A percentile compares a stretch with the other conserved stretches of the same genome.
phyloP scores from a whole-genome alignment of 2,113 vertebrate genomes.

The Alosa alosa region DNA sequence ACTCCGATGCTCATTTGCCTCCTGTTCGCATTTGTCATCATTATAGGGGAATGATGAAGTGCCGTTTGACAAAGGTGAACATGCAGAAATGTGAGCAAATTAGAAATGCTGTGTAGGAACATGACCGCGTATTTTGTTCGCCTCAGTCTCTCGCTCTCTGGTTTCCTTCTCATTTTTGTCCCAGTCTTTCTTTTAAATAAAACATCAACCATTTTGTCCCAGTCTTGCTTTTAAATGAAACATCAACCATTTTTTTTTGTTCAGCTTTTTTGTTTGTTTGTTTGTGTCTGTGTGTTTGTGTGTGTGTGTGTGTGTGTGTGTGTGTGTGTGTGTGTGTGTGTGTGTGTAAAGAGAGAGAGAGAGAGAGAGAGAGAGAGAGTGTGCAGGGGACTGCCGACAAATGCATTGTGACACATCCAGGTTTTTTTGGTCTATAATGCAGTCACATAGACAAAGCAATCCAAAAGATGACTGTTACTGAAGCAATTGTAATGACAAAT shows the following conservation, averaged over 20 bases:
- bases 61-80: constrained; percentile 24
- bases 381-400: neutral
- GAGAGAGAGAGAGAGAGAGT: neutral
- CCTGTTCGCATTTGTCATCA: constrained; percentile 14
- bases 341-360: neutral
- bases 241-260: neutral
- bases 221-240: no score
- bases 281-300: no score
- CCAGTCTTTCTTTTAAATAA: neutral
- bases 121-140: neutral
- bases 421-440: constrained; percentile 2
- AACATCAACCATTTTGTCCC: neutral
- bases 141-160: neutral
- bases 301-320: no score
- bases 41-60: constrained; percentile 27
- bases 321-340: neutral
- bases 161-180: neutral
- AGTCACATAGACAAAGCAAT: neutral
- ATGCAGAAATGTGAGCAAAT: neutral
- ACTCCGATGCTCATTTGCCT: constrained; percentile 16
- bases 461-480: constrained; percentile 21
- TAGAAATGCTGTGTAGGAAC: constrained; percentile 6
- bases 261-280: neutral
- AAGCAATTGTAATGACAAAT: neutral
- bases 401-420: neutral